Evolutionary conservation across 2,888 invertebrate species (phyloP).

Genomic region (Nephrotoma guestfalica): DNA sequence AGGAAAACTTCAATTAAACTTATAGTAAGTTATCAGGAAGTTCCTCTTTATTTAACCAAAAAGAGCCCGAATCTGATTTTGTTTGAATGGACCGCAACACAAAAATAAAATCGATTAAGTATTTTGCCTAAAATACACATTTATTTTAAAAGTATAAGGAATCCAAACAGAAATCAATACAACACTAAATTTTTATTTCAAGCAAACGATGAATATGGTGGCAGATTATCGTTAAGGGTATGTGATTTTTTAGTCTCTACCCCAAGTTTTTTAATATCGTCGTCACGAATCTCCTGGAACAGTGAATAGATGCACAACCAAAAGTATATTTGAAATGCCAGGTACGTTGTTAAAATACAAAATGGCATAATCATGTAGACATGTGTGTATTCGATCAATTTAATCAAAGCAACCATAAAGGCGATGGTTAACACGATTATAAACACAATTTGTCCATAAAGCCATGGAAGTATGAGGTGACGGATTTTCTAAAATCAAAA

Average conservation of each 20-base stretch:
- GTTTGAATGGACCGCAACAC: background rate
- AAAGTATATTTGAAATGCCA: background rate
- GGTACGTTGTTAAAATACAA: background rate
- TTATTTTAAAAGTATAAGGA: background rate
- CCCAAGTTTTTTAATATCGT: background rate
- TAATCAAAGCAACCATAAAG: background rate
- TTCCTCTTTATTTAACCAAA: too few species aligned
- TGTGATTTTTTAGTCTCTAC: background rate
- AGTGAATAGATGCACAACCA: background rate
- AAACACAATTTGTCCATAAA: background rate
- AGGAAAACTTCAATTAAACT: too few species aligned
- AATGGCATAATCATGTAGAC: background rate
- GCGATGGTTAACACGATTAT: background rate
- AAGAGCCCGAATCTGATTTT: too few species aligned
- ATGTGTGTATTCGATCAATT: background rate
- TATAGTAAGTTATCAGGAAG: too few species aligned
- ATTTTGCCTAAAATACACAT: background rate
- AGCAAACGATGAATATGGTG: background rate
- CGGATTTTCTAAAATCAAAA: background rate
- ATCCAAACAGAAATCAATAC: background rate
- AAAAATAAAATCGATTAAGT: background rate
- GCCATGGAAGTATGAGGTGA: background rate
- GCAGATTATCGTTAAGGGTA: background rate
- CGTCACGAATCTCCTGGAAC: background rate
- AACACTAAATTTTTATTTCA: background rate